Evolutionary conservation across 2,888 invertebrate genomes (phyloP), one percentile per base, ranked within the genome.

Genomic region (Thyatira batis): DNA sequence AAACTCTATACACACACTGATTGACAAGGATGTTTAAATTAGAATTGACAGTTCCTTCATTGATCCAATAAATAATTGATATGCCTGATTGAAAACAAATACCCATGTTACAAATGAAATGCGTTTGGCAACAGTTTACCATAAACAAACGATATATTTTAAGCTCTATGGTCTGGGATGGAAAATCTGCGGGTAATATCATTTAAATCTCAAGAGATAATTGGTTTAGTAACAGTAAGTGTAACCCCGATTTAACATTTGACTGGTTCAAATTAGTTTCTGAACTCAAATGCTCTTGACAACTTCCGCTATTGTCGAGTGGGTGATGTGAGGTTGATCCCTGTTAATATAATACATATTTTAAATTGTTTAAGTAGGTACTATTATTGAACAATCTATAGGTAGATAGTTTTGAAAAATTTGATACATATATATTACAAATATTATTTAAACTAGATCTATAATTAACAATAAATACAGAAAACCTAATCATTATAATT

Each of bases 201-300:
- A 46, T 46, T 49, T 30, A 54, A 51, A 13, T 49, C 13, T 45
- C n/a, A 20, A 10, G 25, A 50, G 10, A 44, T 55, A 61, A 75
- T 72, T 71, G 63, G 67, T 69, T 72, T 63, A 60, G 53, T 58
- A 60, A 69, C 63, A 69, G 63, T 61, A 61, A 69, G 63, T 62
- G 61, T 79, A 79, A 80, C 83, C 78, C 80, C 79, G 78, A 79
- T 83, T 76, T 73, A 76, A 78, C 77, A 73, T 78, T 78, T 78
- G 82, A 82, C 75, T 76, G 72, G 79, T 77, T 82, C 73, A 78
- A 83, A 86, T 84, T 84, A 83, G 80, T 85, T 84, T 80, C 78
- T 78, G 73, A 82, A 83, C 74, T 80, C 76, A 84, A 85, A 79
- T 81, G 76, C 80, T 78, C 78, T 80, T 82, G 82, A 87, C 82